Evolutionary conservation across 1,140 invertebrate genomes (phyloP).

Genomic region (Cheumatopsyche charites): DNA sequence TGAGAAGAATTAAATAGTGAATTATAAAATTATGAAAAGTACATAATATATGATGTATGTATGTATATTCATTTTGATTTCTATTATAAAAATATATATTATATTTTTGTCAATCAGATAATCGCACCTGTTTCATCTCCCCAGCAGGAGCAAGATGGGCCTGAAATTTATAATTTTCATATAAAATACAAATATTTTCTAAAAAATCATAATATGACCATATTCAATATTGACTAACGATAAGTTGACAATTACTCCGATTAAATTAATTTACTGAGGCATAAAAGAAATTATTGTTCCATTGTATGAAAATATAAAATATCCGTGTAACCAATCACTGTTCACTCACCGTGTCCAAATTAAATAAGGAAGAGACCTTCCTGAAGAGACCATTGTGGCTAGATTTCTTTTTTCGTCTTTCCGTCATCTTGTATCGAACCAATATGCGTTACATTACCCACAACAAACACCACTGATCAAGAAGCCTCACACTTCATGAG

Average conservation of each 20-base stretch:
- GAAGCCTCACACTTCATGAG: slow-evolving; percentile 32
- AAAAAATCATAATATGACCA: background rate
- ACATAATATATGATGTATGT: too few relatives aligned
- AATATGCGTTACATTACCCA: slow-evolving; percentile 54
- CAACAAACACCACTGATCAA: slow-evolving; percentile 38
- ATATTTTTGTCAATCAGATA: slow-evolving; percentile 11
- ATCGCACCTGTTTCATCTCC: slow-evolving; percentile 63
- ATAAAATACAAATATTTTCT: slow-evolving; percentile 10
- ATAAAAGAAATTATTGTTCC: background rate
- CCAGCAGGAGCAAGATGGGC: slow-evolving; percentile 58
- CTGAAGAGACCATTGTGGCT: slow-evolving; percentile 81
- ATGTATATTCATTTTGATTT: slow-evolving; percentile 11
- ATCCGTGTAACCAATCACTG: slow-evolving; percentile 2
- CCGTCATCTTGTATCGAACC: slow-evolving; percentile 67
- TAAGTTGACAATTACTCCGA: background rate
- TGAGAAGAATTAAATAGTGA: too few relatives aligned
- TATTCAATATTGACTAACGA: too few relatives aligned
- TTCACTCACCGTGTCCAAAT: slow-evolving; percentile 78
- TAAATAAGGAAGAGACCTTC: slow-evolving; percentile 85
- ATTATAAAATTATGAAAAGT: too few relatives aligned
- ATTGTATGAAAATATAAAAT: background rate
- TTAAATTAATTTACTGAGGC: background rate
- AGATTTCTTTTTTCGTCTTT: slow-evolving; percentile 75
- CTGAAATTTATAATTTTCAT: slow-evolving; percentile 52
- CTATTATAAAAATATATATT: slow-evolving; percentile 14